phyloP scores from a whole-genome alignment of 2,113 vertebrate genomes.

The Salminus brasiliensis region DNA sequence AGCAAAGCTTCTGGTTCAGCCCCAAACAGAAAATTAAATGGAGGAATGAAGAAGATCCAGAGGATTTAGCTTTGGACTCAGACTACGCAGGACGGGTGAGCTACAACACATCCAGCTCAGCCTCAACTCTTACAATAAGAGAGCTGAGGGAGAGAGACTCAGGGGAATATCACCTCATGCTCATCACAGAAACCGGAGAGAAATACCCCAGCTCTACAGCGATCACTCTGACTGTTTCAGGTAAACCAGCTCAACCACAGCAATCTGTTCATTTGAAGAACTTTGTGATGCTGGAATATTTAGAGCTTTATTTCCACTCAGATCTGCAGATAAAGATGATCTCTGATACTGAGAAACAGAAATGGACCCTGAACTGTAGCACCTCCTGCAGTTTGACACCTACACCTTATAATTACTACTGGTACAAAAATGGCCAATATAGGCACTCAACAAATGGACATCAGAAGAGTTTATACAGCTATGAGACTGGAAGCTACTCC shows the following conservation, averaged over 20 bases:
- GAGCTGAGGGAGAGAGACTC: background rate
- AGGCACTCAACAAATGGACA: background rate
- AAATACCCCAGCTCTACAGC: background rate
- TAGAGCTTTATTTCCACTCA: background rate
- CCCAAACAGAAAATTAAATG: background rate
- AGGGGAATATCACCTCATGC: background rate
- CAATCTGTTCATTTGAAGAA: background rate
- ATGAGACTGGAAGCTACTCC: background rate
- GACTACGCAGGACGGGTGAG: background rate
- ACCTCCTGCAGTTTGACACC: background rate
- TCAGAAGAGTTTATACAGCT: background rate
- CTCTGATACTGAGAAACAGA: background rate
- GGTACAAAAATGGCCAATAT: background rate
- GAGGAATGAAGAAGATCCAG: background rate
- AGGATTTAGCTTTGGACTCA: background rate
- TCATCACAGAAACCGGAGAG: slow-evolving; percentile 6
- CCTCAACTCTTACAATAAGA: background rate
- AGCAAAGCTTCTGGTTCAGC: slow-evolving; percentile 17
- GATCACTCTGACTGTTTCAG: background rate
- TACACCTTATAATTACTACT: background rate
- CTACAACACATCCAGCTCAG: background rate
- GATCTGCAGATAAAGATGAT: background rate
- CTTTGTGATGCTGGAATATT: background rate
- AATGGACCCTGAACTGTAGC: background rate
- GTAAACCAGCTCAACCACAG: background rate